phyloP scores from a whole-genome alignment of 2,888 invertebrate genomes.

The Tortrix viridana region DNA sequence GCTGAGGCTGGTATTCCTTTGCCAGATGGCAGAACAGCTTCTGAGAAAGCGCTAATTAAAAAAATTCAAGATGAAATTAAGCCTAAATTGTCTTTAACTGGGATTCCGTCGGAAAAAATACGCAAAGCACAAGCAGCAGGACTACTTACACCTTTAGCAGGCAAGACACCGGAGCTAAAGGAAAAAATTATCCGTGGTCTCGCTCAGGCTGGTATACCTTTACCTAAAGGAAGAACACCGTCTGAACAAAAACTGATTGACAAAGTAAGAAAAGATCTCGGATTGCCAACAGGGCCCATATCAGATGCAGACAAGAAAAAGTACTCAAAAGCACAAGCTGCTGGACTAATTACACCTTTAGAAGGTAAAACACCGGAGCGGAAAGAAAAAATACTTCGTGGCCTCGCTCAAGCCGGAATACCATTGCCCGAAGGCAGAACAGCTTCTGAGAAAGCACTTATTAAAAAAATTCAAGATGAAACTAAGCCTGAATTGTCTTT shows the following conservation, averaged over 20 bases:
- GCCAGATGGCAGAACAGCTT: no score
- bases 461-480: no score
- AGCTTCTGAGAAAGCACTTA: no score
- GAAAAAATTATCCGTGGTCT: background rate
- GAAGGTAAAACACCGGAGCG: conserved; percentile 22
- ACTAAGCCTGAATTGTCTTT: no score
- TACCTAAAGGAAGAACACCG: background rate
- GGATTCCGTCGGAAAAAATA: background rate
- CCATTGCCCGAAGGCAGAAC: no score
- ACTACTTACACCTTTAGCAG: background rate
- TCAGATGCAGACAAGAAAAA: no score
- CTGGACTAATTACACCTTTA: background rate
- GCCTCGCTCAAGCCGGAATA: no score
- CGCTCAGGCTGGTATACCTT: background rate
- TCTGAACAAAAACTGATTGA: conserved; percentile 39
- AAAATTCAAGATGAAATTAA: conserved; percentile 7
- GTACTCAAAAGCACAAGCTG: background rate
- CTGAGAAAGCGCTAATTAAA: no score
- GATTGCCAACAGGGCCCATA: no score
- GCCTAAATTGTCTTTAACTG: background rate
- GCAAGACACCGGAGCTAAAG: background rate
- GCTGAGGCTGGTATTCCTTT: no score
- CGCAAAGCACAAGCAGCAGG: background rate
- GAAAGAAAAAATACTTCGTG: no score
- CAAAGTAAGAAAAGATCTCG: no score